Evolutionary conservation across 1,140 invertebrate genomes (phyloP).

Genomic region (Drosophila tropicalis): DNA sequence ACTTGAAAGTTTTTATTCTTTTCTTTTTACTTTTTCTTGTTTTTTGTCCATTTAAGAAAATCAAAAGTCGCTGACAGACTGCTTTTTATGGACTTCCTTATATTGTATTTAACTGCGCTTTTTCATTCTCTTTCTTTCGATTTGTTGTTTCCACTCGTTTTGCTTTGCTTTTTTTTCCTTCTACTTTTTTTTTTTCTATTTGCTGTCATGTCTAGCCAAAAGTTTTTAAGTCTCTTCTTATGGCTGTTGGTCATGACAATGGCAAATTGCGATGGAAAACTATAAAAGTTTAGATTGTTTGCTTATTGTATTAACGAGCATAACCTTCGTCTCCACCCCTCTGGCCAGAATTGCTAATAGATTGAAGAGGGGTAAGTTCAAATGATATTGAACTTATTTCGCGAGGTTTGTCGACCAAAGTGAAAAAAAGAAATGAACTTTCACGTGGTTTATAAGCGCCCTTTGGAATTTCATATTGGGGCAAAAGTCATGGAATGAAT

Average conservation of each 20-base stretch:
- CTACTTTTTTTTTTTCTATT: background rate
- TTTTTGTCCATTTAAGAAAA: conserved; percentile 6
- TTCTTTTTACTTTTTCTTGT: background rate
- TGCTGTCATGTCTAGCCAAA: conserved; percentile 10
- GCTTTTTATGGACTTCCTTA: conserved; percentile 10
- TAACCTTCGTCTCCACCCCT: background rate
- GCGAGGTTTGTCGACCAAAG: background rate
- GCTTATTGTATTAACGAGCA: background rate
- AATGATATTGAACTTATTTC: conserved; percentile 7
- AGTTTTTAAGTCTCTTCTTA: conserved; percentile 15
- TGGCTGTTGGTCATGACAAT: conserved; percentile 21
- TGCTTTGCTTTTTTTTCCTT: background rate
- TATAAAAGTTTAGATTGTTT: conserved; percentile 23
- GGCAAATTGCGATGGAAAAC: conserved; percentile 15
- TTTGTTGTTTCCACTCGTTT: conserved; percentile 4
- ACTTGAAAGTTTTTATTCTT: conserved; percentile 13
- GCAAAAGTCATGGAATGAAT: too few species aligned
- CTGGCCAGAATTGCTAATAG: background rate
- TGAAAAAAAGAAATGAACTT: background rate
- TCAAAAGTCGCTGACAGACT: conserved; percentile 9
- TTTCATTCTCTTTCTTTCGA: background rate
- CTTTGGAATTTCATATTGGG: too few species aligned
- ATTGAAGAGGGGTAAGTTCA: background rate
- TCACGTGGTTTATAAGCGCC: background rate
- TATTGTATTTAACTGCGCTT: conserved; percentile 14